Base-by-base conservation (phyloP, 2,888 invertebrate species). In the Dryococelus australis region DNA sequence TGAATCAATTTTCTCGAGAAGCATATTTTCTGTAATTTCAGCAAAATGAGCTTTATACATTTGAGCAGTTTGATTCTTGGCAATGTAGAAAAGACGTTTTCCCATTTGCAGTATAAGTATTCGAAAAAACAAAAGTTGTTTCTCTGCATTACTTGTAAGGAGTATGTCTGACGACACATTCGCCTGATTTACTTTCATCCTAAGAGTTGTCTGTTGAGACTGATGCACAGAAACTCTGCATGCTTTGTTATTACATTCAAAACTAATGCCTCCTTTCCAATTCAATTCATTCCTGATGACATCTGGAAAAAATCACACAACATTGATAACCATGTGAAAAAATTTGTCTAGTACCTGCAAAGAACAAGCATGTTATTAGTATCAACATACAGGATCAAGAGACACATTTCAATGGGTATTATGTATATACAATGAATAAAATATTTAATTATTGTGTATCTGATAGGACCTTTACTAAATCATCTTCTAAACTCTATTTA, bases 271-370 rank as follows among this genome's bases (percentile, higher is more conserved):
- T 65, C 65, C n/a, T 24, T 65, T 20, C 0, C 0, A 65, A 65
- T 3, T 65, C 24, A 65, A 24, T 24, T 65, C 65, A 10, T 20
- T 65, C 65, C n/a, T 65, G 65, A 24, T 24, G 65, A 65, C 16
- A 65, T 65, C 65, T 65, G 65, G 16, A 65, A 65, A 65, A 65
- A 65, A 65, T 65, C 65, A 65, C n/a, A 65, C 65, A 65, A 65
- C 65, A 24, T n/a, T 65, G 65, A 65, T 47, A 47, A 16, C 0
- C n/a, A n/a, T 65, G n/a, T 65, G 65, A 16, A 16, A 24, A 24
- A 65, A n/a, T 8, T 16, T 65, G 16, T 47, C 12, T 47, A 47
- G 16, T 47, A 16, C 16, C 47, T 47, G 47, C 10, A 47, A 47
- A 47, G 47, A 47, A 16, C 2, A 47, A 47, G 8, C 47, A 47